Conservation (phyloP, 1,140 invertebrate species). For the Chironomus tepperi region DNA sequence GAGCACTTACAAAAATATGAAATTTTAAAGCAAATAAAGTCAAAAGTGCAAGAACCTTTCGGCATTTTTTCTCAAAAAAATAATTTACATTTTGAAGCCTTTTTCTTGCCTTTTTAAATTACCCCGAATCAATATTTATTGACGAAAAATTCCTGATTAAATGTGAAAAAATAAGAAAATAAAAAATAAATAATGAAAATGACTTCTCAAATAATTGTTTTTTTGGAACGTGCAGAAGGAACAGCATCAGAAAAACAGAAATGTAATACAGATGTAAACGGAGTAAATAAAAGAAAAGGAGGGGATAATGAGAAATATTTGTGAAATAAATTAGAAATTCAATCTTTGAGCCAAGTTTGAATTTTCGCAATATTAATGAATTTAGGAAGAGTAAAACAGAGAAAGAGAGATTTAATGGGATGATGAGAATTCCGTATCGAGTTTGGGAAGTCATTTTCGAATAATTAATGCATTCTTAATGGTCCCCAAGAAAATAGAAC, state of each 20-base stretch:
- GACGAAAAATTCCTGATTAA: background rate
- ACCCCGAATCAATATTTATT: background rate
- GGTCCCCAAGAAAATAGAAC: too few relatives aligned
- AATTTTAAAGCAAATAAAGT: too few relatives aligned
- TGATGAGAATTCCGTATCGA: background rate
- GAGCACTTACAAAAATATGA: too few relatives aligned
- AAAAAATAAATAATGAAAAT: background rate
- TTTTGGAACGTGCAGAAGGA: too few relatives aligned
- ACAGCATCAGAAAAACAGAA: too few relatives aligned
- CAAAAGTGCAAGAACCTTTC: background rate
- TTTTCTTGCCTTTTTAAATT: background rate
- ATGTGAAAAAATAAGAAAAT: background rate
- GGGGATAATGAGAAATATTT: background rate
- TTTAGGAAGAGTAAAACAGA: background rate
- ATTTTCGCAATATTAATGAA: background rate
- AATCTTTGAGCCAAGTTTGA: conserved; percentile 6
- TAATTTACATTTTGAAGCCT: background rate
- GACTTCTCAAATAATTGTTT: background rate
- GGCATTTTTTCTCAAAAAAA: background rate
- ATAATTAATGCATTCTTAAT: too few relatives aligned
- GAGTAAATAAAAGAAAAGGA: too few relatives aligned
- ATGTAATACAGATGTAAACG: background rate
- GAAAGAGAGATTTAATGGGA: background rate
- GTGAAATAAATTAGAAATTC: background rate
- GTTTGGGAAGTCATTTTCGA: too few relatives aligned